Percentiles rank a stretch among this genome's conserved stretches.
phyloP scores from a whole-genome alignment of 2,797 vertebrate species.

The Luscinia luscinia region DNA sequence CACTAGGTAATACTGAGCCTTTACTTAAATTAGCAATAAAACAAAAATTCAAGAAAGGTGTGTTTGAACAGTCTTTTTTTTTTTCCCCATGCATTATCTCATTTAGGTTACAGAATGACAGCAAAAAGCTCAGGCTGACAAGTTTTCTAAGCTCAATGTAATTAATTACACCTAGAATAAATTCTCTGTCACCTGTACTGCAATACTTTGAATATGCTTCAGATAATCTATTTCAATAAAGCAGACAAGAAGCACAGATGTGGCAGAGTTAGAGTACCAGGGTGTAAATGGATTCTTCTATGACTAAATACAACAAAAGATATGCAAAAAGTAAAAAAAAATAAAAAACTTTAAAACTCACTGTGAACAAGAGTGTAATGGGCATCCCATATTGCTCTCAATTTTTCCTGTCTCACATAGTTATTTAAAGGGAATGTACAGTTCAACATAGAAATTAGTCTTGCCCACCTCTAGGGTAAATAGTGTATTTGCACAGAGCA shows the following conservation, averaged over 20 bases:
- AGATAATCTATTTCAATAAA: not conserved
- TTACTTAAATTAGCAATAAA: not conserved
- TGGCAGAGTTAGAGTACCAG: not conserved
- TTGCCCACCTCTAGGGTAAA: slow-evolving; percentile 29
- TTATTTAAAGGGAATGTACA: not conserved
- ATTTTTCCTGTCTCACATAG: not conserved
- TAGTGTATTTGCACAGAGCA: slow-evolving; percentile 8
- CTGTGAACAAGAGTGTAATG: not conserved
- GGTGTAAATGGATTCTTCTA: not conserved
- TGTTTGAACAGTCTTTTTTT: not conserved
- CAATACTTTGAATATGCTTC: not conserved
- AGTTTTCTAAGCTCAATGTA: not conserved
- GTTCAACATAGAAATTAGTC: not conserved
- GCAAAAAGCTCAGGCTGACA: not conserved
- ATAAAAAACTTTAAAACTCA: not conserved
- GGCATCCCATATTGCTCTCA: not conserved
- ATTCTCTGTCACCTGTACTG: not conserved
- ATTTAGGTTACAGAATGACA: not conserved
- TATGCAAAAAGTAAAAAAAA: not conserved
- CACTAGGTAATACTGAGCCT: not conserved
- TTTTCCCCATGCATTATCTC: not conserved
- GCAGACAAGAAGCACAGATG: not conserved
- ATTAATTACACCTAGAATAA: not conserved
- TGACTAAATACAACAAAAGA: not conserved
- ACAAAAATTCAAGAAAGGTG: not conserved